Conservation (phyloP, 30 jellyfish, hydroid and myxozoan species). For the Euphysa ruthae region DNA sequence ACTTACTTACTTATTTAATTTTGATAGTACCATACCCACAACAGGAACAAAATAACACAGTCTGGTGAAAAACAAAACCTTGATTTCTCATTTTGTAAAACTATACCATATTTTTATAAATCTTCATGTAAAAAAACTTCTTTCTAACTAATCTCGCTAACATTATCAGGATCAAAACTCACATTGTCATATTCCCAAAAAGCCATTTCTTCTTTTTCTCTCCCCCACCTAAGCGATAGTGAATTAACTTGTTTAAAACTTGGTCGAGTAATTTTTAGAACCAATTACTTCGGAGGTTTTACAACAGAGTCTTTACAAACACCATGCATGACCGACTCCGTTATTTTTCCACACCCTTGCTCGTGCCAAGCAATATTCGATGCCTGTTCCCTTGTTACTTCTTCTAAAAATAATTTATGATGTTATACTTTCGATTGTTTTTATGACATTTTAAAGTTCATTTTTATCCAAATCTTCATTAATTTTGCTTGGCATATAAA, state of each 20-base stretch:
- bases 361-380: constrained; percentile 13
- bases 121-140: background rate
- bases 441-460: background rate
- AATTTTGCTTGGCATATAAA: background rate
- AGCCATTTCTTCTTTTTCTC: constrained; percentile 26
- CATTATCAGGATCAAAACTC: constrained; percentile 9
- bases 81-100: background rate
- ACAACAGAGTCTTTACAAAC: background rate
- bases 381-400: constrained; percentile 21
- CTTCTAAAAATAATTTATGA: background rate
- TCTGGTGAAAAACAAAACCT: background rate
- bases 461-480: background rate
- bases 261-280: constrained; percentile 8
- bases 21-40: background rate
- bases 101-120: background rate
- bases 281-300: constrained; percentile 9
- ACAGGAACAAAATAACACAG: background rate
- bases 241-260: background rate
- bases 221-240: constrained; percentile 22
- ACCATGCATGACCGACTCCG: constrained; percentile 15
- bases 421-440: background rate
- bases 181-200: background rate
- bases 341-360: constrained; percentile 27
- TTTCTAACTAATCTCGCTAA: background rate
- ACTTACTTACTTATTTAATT: too few relatives aligned